A percentile compares a stretch with the other conserved stretches of the same genome.
phyloP scores from a whole-genome alignment of 2,888 invertebrate genomes.

The Ectemnius lituratus region DNA sequence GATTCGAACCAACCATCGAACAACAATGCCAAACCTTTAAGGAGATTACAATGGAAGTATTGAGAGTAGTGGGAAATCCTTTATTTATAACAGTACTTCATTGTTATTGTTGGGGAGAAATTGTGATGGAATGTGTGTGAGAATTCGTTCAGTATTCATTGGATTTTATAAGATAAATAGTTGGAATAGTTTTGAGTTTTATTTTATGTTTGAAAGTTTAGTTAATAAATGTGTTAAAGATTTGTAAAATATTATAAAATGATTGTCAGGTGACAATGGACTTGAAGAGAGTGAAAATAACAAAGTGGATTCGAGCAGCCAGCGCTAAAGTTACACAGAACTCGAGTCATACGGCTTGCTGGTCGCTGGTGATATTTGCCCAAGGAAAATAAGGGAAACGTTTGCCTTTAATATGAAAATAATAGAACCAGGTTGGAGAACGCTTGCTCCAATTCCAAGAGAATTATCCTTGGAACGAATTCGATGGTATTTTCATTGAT shows the following conservation, averaged over 20 bases:
- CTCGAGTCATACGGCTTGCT: constrained; percentile 13
- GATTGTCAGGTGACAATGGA: no score
- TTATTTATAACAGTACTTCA: neutral
- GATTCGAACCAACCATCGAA: no score
- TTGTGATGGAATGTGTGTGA: no score
- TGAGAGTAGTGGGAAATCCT: neutral
- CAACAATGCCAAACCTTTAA: no score
- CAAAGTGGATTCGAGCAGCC: constrained; percentile 16
- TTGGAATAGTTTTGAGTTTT: no score
- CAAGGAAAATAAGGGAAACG: constrained; percentile 18
- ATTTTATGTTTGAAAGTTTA: no score
- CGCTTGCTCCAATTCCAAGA: neutral
- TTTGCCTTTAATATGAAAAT: constrained; percentile 23
- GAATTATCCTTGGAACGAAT: neutral
- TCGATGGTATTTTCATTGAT: neutral
- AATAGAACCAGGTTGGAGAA: constrained; percentile 9
- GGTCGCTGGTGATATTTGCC: constrained; percentile 13
- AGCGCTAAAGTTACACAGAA: constrained; percentile 12
- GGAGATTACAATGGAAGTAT: no score
- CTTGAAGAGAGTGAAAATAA: constrained; percentile 8
- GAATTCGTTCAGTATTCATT: no score
- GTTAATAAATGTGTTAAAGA: no score
- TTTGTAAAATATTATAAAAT: no score
- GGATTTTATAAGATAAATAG: no score
- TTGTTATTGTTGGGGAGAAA: neutral